Evolutionary conservation across 2,888 invertebrate genomes (phyloP), one percentile per base, ranked within the genome.

Genomic region (Trichopria drosophilae): DNA sequence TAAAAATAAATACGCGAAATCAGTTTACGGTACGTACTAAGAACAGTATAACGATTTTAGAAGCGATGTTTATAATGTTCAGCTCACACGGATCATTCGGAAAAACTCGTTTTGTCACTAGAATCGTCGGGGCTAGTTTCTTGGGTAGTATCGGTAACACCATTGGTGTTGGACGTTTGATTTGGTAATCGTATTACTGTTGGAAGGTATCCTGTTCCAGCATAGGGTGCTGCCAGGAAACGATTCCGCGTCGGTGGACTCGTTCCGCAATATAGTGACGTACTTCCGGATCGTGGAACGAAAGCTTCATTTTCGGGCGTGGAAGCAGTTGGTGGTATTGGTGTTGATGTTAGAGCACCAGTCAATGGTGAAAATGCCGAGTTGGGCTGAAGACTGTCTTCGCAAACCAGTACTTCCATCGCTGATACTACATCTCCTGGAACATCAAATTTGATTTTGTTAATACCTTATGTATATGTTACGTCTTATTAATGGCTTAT

Each of bases 341-440:
- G 66, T 7, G 70, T 70, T 6, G 72, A 71, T 12, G 72, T 71
- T 48, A 72, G 39, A 6, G 71, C 68, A 78, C 83, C 59, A 74
- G 81, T 84, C 57, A 90, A 71, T 0, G 90, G 90, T 1, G 89
- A 88, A 71, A 90, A 91, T 6, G 90, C 90, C 0, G 90, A 90
- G 48, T 84, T 82, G 0, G 83, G 81, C 55, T 82, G 81, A 44
- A 81, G 80, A 51, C 66, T 72, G 53, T 80, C 80, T 1, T 86
- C 85, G 56, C 86, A 85, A 10, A 91, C 82, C 81, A 96, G 86
- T 69, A 90, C 84, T 70, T 96, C 95, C 84, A 96, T 95, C 0
- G 95, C 93, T 62, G 92, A 88, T 0, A 95, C 85, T 0, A 93
- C 89, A 71, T 96, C 94, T 0, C 93, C 93, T 81, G 64, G 43